A percentile compares a stretch with the other conserved stretches of the same genome.
Conservation (phyloP, 2,888 invertebrate species). For the Automeris io region DNA sequence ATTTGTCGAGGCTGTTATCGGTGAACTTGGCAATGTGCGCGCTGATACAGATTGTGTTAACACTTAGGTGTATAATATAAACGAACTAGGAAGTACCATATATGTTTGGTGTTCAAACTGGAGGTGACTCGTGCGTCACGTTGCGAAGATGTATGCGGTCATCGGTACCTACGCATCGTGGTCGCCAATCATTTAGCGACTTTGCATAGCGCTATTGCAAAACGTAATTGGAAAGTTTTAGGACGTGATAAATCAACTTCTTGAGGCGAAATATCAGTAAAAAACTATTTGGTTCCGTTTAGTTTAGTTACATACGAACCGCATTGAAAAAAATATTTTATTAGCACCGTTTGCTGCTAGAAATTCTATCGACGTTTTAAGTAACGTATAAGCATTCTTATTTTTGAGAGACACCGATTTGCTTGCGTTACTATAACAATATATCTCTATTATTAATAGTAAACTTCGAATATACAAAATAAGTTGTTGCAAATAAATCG, state of each 20-base stretch:
- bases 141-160: slow-evolving; percentile 26
- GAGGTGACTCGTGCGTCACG: slow-evolving; percentile 39
- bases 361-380: too few relatives aligned
- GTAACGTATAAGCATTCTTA: too few relatives aligned
- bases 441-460: too few relatives aligned
- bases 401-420: too few relatives aligned
- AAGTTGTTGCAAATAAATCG: too few relatives aligned
- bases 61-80: slow-evolving; percentile 42
- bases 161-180: slow-evolving; percentile 24
- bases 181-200: slow-evolving; percentile 22
- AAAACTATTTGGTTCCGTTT: too few relatives aligned
- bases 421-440: too few relatives aligned
- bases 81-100: slow-evolving; percentile 51
- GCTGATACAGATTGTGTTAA: slow-evolving; percentile 48
- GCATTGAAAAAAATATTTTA: too few relatives aligned
- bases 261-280: neutral
- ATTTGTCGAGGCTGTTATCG: slow-evolving; percentile 52
- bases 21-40: slow-evolving; percentile 59
- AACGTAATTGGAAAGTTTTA: slow-evolving; percentile 11
- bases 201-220: slow-evolving; percentile 13
- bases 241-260: slow-evolving; percentile 20
- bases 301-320: too few relatives aligned
- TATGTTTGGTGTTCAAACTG: slow-evolving; percentile 31
- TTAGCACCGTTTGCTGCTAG: too few relatives aligned
- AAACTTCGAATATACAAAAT: too few relatives aligned